Evolutionary conservation across 2,113 vertebrate species (phyloP).

Genomic region (Vulpes lagopus): DNA sequence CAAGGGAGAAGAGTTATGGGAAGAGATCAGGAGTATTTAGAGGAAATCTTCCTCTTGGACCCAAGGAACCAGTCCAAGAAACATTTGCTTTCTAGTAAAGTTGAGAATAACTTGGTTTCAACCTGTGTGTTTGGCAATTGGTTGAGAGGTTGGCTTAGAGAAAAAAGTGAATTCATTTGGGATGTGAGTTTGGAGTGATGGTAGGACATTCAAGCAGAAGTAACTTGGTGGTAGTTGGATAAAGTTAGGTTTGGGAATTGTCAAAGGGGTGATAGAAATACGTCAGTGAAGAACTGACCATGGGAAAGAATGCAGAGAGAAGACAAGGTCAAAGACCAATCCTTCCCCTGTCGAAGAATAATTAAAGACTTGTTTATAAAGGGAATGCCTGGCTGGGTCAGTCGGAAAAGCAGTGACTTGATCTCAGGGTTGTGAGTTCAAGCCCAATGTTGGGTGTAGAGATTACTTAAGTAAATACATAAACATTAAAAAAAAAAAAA

Average conservation of each 20-base stretch:
- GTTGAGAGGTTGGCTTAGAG: neutral
- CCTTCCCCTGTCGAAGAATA: neutral
- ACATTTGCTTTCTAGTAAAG: neutral
- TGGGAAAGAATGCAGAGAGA: neutral
- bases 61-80: neutral
- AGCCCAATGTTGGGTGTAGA: neutral
- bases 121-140: neutral
- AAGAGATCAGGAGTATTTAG: neutral
- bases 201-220: neutral
- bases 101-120: neutral
- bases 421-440: neutral
- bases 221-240: neutral
- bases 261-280: neutral
- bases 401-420: neutral
- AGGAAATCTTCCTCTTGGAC: neutral
- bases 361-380: neutral
- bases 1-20: neutral
- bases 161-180: neutral
- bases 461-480: neutral
- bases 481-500: neutral
- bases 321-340: neutral
- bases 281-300: neutral
- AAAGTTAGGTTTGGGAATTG: neutral
- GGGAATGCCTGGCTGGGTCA: neutral
- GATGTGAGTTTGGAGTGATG: neutral